Evolutionary conservation across 2,888 invertebrate species (phyloP), one percentile per base, ranked within the genome.

Genomic region (Gerosis bhagava): DNA sequence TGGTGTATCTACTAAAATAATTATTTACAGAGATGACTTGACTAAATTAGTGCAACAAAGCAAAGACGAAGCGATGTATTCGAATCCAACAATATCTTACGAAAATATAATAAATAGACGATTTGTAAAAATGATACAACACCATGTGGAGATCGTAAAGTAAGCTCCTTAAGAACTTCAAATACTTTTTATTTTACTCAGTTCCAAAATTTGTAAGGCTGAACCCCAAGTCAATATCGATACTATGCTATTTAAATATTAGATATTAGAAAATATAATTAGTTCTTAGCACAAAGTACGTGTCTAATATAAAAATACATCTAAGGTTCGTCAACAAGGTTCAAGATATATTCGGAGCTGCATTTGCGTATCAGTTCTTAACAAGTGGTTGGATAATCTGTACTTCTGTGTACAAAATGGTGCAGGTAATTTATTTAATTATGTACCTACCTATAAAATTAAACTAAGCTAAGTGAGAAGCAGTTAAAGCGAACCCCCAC

Each of bases 331-430:
- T 51, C 13, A 47, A 49, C 32, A 53, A 50, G 42, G 51, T 63
- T 13, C 52, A 60, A 53, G 49, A 60, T 41, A 63, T 60, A 48
- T 65, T 63, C 39, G 56, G 63, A n/a, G 51, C 49, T 11, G 60
- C 58, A 10, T 41, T 66, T 28, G 60, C 61, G 5, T 66, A 60
- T 55, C 67, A 65, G 26, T 63, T 66, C 43, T 42, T 62, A 37
- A 45, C 60, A 10, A 58, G 62, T 21, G 63, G 60, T 3, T 67
- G 63, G 66, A 66, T 66, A 36, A 49, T 66, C 5, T 66, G 66
- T 36, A 60, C 59, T 5, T 62, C 65, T 10, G 59, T 59, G 16
- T 64, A 63, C 39, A 62, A 56, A 56, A 54, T 67, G 44, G 60
- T 57, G 4, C 56, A 57, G 16, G 66, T 66, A 46, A 56, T 61